Conservation (phyloP, 2,797 vertebrate genomes). For the Xyrichtys novacula region DNA sequence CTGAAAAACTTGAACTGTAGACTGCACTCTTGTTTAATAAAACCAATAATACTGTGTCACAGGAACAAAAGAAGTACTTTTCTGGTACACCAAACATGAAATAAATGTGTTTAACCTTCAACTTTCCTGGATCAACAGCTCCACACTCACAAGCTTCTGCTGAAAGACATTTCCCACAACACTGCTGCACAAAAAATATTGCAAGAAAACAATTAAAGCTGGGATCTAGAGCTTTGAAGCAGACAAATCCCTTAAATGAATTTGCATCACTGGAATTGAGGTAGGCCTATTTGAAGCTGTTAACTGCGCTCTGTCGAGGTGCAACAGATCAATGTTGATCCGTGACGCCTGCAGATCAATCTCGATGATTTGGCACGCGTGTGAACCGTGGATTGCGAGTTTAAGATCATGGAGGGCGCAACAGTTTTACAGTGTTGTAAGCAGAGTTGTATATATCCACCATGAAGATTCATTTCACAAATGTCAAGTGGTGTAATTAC, state of each 20-base stretch:
- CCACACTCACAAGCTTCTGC: neutral
- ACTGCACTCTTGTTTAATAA: neutral
- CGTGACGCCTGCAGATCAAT: neutral
- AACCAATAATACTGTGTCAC: neutral
- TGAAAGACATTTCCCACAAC: conserved; percentile 5
- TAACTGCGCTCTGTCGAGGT: neutral
- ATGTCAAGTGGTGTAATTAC: no score
- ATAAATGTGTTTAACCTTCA: conserved; percentile 21
- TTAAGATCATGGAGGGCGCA: no score
- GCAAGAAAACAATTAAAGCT: conserved; percentile 8
- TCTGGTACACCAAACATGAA: neutral
- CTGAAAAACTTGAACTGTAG: neutral
- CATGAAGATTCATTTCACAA: neutral
- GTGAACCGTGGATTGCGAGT: neutral
- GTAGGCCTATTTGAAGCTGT: conserved; percentile 25
- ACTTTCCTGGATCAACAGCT: neutral
- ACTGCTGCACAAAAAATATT: conserved; percentile 18
- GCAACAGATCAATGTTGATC: neutral
- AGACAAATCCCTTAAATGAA: conserved; percentile 23
- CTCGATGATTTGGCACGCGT: neutral
- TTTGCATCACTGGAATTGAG: conserved; percentile 27
- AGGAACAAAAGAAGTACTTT: neutral
- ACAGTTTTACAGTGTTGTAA: neutral
- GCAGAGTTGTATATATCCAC: neutral
- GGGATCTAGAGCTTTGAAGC: conserved; percentile 19